These are phyloP conservation scores for Diphyllodes magnificus DNA, from an alignment of 2,113 vertebrate species.

Conservation along the genomic window DNA sequence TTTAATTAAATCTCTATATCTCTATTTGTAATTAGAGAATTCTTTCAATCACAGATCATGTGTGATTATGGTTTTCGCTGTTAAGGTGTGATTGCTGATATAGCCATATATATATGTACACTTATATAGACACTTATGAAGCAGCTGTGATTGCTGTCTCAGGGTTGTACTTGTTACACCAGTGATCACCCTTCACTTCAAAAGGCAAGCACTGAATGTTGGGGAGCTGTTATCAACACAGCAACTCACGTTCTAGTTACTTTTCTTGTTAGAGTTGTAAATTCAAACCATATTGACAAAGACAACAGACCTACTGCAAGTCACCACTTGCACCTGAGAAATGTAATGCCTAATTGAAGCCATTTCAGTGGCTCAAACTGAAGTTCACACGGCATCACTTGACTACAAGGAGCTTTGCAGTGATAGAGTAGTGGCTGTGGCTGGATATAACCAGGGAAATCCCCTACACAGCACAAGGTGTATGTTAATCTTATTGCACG, in stretches of 20 bases:
- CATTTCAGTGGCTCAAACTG: not conserved
- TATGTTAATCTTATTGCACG: not conserved
- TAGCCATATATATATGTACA: not conserved
- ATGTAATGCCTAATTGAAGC: not conserved
- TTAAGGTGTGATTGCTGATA: not conserved
- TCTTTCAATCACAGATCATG: not conserved
- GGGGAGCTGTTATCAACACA: not conserved
- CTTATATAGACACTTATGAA: not conserved
- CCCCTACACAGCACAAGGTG: not conserved
- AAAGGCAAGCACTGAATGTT: not conserved
- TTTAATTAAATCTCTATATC: not conserved
- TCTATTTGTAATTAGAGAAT: not conserved
- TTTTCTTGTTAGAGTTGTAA: not conserved
- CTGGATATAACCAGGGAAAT: not conserved
- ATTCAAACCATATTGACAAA: conserved; percentile 3
- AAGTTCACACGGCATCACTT: not conserved
- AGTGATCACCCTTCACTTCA: not conserved
- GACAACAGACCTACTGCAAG: not conserved
- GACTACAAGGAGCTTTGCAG: not conserved
- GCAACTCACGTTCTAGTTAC: not conserved
- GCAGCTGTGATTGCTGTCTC: not conserved
- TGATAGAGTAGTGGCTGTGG: not conserved
- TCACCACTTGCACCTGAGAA: not conserved
- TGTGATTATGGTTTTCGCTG: not conserved
- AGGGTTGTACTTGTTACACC: not conserved